Evolutionary conservation across 2,888 invertebrate species (phyloP).

Genomic region (Mythimna lalbum): DNA sequence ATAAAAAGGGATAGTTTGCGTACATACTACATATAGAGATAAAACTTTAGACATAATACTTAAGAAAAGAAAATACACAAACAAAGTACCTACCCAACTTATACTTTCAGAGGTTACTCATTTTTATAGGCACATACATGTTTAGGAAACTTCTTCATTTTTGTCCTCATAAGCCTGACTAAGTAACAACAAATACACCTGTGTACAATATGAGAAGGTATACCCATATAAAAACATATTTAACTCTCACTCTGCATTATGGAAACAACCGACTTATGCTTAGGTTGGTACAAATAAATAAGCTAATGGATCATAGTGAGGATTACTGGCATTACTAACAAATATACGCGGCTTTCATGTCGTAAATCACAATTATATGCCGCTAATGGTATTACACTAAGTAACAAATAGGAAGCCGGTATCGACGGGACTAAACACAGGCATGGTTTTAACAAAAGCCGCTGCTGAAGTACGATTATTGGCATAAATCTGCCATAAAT

Average conservation of each 20-base stretch:
- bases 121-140: neutral
- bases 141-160: neutral
- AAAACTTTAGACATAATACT: slow-evolving; percentile 11
- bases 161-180: neutral
- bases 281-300: slow-evolving; percentile 13
- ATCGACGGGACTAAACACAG: slow-evolving; percentile 35
- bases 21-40: slow-evolving; percentile 1
- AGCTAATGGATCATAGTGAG: slow-evolving; percentile 30
- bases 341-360: slow-evolving; percentile 14
- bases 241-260: too few relatives aligned
- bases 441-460: slow-evolving; percentile 58
- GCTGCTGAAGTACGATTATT: slow-evolving; percentile 58
- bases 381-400: slow-evolving; percentile 7
- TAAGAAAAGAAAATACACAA: slow-evolving; percentile 8
- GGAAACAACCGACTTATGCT: neutral
- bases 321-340: slow-evolving; percentile 25
- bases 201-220: neutral
- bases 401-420: slow-evolving; percentile 17
- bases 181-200: neutral
- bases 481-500: slow-evolving; percentile 71
- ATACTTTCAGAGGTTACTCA: neutral
- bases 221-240: neutral
- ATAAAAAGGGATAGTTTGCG: neutral
- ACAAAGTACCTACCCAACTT: slow-evolving; percentile 5
- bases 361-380: slow-evolving; percentile 26